phyloP scores from a whole-genome alignment of 64 coral and sea anemone genomes.

The Catalaphyllia jardinei region DNA sequence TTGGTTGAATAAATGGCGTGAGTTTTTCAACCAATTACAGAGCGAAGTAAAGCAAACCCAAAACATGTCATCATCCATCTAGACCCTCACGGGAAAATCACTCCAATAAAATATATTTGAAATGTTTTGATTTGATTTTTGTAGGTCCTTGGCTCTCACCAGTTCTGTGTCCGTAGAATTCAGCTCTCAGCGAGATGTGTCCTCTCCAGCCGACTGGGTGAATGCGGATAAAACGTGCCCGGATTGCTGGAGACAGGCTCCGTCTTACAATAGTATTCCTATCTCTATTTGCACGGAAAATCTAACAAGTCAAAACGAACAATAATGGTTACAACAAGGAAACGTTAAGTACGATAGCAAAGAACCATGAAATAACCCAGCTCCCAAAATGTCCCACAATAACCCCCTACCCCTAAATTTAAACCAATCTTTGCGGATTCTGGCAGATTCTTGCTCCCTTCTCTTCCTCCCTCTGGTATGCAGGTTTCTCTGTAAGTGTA shows the following conservation, averaged over 20 bases:
- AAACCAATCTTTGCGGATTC: no score
- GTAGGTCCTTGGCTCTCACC: not conserved
- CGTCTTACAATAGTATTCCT: conserved; percentile 33
- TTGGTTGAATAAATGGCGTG: not conserved
- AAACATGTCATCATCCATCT: no score
- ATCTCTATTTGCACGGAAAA: conserved; percentile 47
- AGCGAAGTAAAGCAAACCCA: no score
- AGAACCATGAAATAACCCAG: no score
- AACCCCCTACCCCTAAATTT: no score
- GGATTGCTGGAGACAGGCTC: conserved; percentile 19
- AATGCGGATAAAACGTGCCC: conserved; percentile 23
- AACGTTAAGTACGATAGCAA: no score
- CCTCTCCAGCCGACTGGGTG: conserved; percentile 30
- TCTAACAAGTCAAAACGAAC: not conserved
- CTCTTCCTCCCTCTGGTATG: no score
- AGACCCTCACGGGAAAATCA: no score
- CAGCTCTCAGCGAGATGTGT: conserved; percentile 46
- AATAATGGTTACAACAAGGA: not conserved
- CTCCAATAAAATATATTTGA: no score
- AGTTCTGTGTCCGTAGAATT: conserved; percentile 49
- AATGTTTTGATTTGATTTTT: not conserved
- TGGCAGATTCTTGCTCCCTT: no score
- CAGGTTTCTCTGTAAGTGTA: no score
- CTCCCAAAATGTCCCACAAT: no score
- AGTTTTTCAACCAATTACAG: not conserved